Percentiles rank a stretch among this genome's conserved stretches.
These are phyloP conservation scores for Rousettus leschenaultii DNA, from an alignment of 2,113 vertebrate species.

Conservation along the genomic window DNA sequence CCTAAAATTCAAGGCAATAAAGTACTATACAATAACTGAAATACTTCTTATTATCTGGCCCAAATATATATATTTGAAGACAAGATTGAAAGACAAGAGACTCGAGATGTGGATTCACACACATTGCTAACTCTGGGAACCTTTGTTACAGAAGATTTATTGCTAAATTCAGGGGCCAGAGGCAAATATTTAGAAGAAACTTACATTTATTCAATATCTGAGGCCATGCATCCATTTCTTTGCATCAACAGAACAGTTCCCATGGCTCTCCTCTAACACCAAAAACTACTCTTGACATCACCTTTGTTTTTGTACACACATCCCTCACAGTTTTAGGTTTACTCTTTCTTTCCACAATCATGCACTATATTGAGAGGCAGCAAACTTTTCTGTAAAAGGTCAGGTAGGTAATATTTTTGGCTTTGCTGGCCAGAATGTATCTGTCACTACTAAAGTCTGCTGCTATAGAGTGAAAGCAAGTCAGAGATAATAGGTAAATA, in stretches of 20 bases:
- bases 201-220: neutral
- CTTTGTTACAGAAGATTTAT: neutral
- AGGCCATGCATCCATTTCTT: neutral
- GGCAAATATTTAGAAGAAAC: neutral
- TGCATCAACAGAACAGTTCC: too few species aligned
- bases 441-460: neutral
- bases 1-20: neutral
- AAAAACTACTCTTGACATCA: neutral
- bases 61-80: neutral
- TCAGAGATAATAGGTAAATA: neutral
- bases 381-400: neutral
- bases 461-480: neutral
- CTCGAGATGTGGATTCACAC: neutral
- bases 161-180: neutral
- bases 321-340: neutral
- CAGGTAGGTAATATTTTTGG: neutral
- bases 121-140: neutral
- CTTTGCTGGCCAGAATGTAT: neutral
- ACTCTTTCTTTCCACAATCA: neutral
- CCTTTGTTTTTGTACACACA: neutral
- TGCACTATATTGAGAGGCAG: neutral
- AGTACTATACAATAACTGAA: neutral
- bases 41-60: neutral
- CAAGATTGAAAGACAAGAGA: neutral
- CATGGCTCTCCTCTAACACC: neutral